phyloP scores from a whole-genome alignment of 2,797 vertebrate species.

The Phyllotis vaccarum region DNA sequence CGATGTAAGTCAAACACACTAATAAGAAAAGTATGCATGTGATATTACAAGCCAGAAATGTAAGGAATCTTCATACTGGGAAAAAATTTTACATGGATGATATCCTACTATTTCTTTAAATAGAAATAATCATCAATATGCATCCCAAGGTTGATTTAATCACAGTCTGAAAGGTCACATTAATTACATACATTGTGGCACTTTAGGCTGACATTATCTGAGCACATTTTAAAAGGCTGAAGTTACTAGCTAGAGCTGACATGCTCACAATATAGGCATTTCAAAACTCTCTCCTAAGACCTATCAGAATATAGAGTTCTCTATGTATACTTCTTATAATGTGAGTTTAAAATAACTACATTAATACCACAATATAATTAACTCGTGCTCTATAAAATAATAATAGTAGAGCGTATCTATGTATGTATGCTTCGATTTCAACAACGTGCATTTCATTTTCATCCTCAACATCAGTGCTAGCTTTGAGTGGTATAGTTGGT shows the following conservation, averaged over 20 bases:
- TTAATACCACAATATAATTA: slow-evolving; percentile 25
- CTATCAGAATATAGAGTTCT: not conserved
- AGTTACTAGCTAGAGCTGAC: not conserved
- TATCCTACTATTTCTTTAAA: slow-evolving; percentile 26
- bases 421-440: not conserved
- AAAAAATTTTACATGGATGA: not conserved
- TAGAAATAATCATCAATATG: not conserved
- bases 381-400: not conserved
- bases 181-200: slow-evolving; percentile 38
- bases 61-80: not conserved
- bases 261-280: not conserved
- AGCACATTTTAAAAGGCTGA: slow-evolving; percentile 2
- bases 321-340: not conserved
- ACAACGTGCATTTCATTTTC: not conserved
- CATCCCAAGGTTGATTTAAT: slow-evolving; percentile 37
- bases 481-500: too few species aligned
- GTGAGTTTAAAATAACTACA: not conserved
- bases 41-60: not conserved
- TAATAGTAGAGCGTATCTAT: not conserved
- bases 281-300: slow-evolving; percentile 48
- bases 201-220: slow-evolving; percentile 42
- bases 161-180: slow-evolving; percentile 35
- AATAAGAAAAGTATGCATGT: not conserved
- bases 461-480: not conserved
- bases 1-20: not conserved